Percentiles rank a stretch among this genome's conserved stretches.
phyloP scores from a whole-genome alignment of 2,113 vertebrate genomes.

The Tapirus terrestris region DNA sequence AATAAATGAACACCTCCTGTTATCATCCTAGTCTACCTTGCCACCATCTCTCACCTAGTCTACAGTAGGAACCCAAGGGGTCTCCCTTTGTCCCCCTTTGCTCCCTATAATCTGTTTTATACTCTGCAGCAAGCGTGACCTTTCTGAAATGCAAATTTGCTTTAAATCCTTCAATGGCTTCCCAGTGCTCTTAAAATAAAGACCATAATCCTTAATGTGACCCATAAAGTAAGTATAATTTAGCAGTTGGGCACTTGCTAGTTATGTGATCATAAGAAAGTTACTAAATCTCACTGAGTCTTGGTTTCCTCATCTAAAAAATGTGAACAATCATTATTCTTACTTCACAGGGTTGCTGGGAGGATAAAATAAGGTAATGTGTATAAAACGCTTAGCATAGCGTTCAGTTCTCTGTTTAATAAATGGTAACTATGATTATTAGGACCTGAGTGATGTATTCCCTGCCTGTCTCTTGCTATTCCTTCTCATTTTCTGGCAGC shows the following conservation, averaged over 20 bases:
- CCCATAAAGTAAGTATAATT: neutral
- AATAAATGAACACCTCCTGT: neutral
- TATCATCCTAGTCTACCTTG: neutral
- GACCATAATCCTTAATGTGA: neutral
- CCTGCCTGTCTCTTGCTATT: neutral
- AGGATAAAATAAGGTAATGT: constrained; percentile 32
- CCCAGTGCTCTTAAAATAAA: neutral
- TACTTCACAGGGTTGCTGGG: neutral
- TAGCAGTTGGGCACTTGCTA: constrained; percentile 28
- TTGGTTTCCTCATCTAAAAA: constrained; percentile 51
- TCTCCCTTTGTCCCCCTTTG: neutral
- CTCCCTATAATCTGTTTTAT: neutral
- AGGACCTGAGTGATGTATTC: neutral
- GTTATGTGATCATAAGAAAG: neutral
- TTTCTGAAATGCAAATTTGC: constrained; percentile 44
- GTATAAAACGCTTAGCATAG: neutral
- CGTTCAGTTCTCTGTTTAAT: neutral
- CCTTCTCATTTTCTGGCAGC: neutral
- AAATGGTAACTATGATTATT: neutral
- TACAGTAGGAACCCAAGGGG: neutral
- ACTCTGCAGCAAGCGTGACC: neutral
- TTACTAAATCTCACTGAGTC: constrained; percentile 4
- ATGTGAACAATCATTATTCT: neutral
- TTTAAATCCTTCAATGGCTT: neutral
- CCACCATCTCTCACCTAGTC: neutral